Evolutionary conservation across 2,888 invertebrate species (phyloP), one percentile per base, ranked within the genome.

Genomic region (Steromphala cineraria): DNA sequence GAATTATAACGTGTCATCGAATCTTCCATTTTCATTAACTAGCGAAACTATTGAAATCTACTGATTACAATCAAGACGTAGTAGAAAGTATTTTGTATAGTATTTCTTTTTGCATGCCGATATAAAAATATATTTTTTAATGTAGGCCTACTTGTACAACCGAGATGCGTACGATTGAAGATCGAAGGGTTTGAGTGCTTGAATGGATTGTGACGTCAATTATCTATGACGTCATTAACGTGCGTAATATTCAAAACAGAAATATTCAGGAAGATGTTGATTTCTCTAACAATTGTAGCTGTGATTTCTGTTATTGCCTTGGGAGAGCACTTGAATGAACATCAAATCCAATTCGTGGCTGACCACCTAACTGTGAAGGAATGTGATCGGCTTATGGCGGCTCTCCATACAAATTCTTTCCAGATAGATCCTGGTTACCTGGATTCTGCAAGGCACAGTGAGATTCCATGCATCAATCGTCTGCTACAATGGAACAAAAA

Each of bases 291-390:
- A 36, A 2, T 56, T 56, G 56, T 19, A 5, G n/a, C 24, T 8
- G 7, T 56, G 21, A 10, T 56, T 4, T 4, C 24, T 24, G 13
- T 28, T 13, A 17, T 15, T 15, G 5, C 55, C n/a, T 77, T 71
- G 24, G 88, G 88, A 0, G 81, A 87, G n/a, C 91, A 91, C 76
- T 62, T 92, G 62, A 92, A 91, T 80, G 85, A 88, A 40, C 88
- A 88, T 55, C 88, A 92, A 80, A 67, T 92, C n/a, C 89, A 90
- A 78, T 88, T 86, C 75, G 86, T 92, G 7, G 87, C 92, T 1
- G 90, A 91, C 78, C 89, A 90, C 78, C 82, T 92, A 36, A 84
- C 86, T 4, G 28, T 40, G 36, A 76, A 83, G 1, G 90, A 91
- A 80, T 92, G 92, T 78, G 80, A 81, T 13, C 80, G 82, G n/a